Percentiles rank a stretch among this genome's conserved stretches.
phyloP scores from a whole-genome alignment of 1,140 invertebrate species.

The Atta colombica region DNA sequence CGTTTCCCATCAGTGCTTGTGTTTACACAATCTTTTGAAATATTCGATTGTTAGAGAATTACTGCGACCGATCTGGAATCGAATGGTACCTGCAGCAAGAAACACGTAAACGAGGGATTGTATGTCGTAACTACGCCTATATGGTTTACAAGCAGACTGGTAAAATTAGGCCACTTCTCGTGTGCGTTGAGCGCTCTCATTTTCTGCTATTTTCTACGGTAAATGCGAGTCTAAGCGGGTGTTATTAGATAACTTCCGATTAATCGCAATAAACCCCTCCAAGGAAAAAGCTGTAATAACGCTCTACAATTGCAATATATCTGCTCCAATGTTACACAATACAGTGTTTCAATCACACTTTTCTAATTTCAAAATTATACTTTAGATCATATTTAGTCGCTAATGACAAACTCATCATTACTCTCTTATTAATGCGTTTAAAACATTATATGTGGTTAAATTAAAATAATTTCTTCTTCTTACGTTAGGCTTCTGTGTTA shows the following conservation, averaged over 20 bases:
- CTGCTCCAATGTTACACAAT: neutral
- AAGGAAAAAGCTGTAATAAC: constrained; percentile 4
- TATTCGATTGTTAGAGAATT: constrained; percentile 47
- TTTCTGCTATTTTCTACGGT: neutral
- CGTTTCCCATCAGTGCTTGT: constrained; percentile 35
- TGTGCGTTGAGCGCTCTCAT: neutral
- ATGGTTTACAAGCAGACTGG: constrained; percentile 2
- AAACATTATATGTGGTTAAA: neutral
- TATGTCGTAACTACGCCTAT: constrained; percentile 30
- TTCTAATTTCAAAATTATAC: constrained; percentile 12
- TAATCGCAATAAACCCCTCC: neutral
- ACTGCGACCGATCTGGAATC: constrained; percentile 5
- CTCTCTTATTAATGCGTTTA: neutral
- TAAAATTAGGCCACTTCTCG: constrained; percentile 37
- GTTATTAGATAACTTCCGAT: constrained; percentile 22
- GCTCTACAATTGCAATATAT: neutral
- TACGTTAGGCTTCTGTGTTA: too few relatives aligned
- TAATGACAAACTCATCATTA: neutral
- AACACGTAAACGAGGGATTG: constrained; percentile 41
- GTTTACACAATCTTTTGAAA: constrained; percentile 44
- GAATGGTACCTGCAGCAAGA: constrained; percentile 45
- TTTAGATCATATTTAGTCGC: neutral
- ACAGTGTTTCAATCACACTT: neutral
- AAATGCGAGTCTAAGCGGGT: neutral
- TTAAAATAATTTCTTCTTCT: neutral